Conservation (phyloP, 2,113 vertebrate species). For the Lutjanus erythropterus region DNA sequence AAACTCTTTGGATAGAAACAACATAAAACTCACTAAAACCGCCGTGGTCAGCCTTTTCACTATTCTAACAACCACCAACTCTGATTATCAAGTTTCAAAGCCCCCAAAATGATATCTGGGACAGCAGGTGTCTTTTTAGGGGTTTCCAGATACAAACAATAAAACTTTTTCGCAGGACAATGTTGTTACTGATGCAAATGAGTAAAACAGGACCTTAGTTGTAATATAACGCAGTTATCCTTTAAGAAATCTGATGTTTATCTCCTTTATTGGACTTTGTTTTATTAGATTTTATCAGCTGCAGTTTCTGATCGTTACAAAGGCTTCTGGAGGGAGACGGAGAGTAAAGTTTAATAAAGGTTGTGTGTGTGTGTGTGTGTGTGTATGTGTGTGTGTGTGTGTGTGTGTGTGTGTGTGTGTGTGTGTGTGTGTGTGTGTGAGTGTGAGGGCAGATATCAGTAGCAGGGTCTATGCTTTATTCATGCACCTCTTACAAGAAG, state of each 20-base stretch:
- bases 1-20: too few relatives aligned
- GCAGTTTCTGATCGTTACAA: neutral
- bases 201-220: neutral
- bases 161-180: neutral
- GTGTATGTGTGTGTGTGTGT: slow-evolving; percentile 3
- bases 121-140: too few relatives aligned
- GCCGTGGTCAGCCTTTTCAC: too few relatives aligned
- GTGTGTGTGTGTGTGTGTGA: neutral
- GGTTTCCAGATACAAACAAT: too few relatives aligned
- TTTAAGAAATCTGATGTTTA: neutral
- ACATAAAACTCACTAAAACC: too few relatives aligned
- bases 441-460: slow-evolving; percentile 39
- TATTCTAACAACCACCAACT: too few relatives aligned
- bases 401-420: neutral
- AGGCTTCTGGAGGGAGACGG: neutral
- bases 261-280: neutral
- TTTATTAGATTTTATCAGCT: slow-evolving; percentile 10
- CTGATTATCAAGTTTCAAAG: too few relatives aligned
- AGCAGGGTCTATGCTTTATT: slow-evolving; percentile 53
- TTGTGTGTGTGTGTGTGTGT: neutral
- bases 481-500: slow-evolving; percentile 57
- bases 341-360: neutral
- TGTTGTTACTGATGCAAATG: neutral
- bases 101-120: too few relatives aligned
- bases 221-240: neutral